These are phyloP conservation scores for Aythya fuligula DNA, from an alignment of 2,797 vertebrate species.

Conservation along the genomic window DNA sequence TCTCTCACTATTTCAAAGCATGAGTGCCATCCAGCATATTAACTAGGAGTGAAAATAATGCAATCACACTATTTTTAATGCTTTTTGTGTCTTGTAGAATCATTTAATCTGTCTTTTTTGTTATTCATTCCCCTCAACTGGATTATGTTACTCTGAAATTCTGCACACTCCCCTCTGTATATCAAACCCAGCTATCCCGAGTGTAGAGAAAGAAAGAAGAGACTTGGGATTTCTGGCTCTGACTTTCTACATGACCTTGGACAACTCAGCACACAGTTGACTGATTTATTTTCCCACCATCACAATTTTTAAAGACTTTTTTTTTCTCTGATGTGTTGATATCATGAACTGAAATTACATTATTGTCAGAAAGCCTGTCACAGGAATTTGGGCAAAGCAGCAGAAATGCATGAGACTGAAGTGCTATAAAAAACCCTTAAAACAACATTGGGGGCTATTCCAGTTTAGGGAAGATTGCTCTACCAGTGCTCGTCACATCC, in stretches of 20 bases:
- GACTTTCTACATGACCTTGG: not conserved
- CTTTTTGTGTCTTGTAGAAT: not conserved
- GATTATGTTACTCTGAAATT: not conserved
- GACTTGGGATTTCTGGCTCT: not conserved
- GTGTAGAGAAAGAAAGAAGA: not conserved
- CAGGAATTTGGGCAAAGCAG: not conserved
- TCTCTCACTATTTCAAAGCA: not conserved
- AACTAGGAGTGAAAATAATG: not conserved
- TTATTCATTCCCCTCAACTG: not conserved
- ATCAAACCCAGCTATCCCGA: not conserved
- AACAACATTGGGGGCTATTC: not conserved
- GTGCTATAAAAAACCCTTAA: not conserved
- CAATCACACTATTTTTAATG: not conserved
- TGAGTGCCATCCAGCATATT: not conserved
- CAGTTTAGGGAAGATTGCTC: not conserved
- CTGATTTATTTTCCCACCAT: not conserved
- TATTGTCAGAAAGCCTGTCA: not conserved
- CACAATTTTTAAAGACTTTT: not conserved
- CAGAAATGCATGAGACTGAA: not conserved
- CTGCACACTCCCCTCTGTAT: not conserved
- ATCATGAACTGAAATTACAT: not conserved
- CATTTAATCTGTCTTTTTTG: not conserved
- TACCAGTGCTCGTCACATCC: not conserved
- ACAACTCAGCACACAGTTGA: not conserved
- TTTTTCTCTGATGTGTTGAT: not conserved